These are phyloP conservation scores for Stenurella melanura DNA, from an alignment of 2,888 invertebrate species.

Conservation along the genomic window DNA sequence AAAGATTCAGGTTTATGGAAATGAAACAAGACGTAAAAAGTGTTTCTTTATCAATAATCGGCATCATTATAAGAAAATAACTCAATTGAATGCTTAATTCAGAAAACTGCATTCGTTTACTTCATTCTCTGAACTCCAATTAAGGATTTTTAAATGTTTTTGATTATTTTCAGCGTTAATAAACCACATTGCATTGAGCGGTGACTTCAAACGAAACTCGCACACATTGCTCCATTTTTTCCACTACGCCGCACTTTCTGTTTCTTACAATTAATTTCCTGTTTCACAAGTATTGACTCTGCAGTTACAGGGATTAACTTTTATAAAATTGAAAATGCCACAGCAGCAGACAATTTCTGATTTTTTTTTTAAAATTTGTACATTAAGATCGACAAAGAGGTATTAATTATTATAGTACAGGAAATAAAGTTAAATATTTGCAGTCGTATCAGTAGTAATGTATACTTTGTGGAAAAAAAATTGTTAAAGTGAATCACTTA, in stretches of 20 bases:
- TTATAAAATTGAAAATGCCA: conserved; percentile 4
- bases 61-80: conserved; percentile 63
- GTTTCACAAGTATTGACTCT: conserved; percentile 8
- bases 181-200: conserved; percentile 65
- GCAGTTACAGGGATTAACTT: conserved; percentile 11
- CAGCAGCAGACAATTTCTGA: neutral
- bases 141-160: conserved; percentile 68
- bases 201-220: conserved; percentile 60
- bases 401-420: too few species aligned
- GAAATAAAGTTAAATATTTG: too few species aligned
- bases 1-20: conserved; percentile 27
- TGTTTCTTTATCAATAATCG: conserved; percentile 60
- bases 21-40: conserved; percentile 35
- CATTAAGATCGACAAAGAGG: too few species aligned
- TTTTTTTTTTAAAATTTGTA: too few species aligned
- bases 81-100: conserved; percentile 67
- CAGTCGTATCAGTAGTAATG: too few species aligned
- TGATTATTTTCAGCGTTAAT: conserved; percentile 67
- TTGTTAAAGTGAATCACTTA: too few species aligned
- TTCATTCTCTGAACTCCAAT: conserved; percentile 66
- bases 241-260: conserved; percentile 44
- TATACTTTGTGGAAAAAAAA: too few species aligned
- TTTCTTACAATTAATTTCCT: conserved; percentile 30
- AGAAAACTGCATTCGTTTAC: conserved; percentile 64
- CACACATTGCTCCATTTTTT: conserved; percentile 44